Percentiles rank a stretch among this genome's conserved stretches.
Evolutionary conservation across 2,888 invertebrate genomes (phyloP).

Genomic region (Pilophorus perplexus): DNA sequence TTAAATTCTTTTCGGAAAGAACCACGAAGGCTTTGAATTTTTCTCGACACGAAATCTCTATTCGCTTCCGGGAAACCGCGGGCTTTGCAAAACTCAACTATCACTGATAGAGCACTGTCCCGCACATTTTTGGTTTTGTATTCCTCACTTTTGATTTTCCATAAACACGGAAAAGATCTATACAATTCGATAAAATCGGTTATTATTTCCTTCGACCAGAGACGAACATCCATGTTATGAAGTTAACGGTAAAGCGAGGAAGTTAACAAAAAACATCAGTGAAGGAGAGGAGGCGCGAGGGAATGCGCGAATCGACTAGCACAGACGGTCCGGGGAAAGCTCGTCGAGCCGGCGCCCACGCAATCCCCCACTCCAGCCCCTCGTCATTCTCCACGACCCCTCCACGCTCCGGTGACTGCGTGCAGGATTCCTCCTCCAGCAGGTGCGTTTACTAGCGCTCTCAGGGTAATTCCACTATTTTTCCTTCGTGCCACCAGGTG

Average conservation of each 20-base stretch:
- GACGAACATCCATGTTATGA: slow-evolving; percentile 20
- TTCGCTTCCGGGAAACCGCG: slow-evolving; percentile 42
- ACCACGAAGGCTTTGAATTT: slow-evolving; percentile 48
- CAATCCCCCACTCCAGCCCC: background rate
- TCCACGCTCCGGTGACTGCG: too few relatives aligned
- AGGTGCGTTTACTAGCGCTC: too few relatives aligned
- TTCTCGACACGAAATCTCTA: slow-evolving; percentile 43
- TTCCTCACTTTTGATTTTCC: slow-evolving; percentile 49
- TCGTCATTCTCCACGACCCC: too few relatives aligned
- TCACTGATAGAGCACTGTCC: slow-evolving; percentile 45
- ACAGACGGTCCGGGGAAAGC: background rate
- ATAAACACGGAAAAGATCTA: slow-evolving; percentile 47
- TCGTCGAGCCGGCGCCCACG: background rate
- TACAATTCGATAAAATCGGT: slow-evolving; percentile 49
- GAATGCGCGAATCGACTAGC: background rate
- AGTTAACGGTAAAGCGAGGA: background rate
- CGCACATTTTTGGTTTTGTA: slow-evolving; percentile 48
- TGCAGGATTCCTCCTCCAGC: too few relatives aligned
- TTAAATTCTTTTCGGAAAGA: slow-evolving; percentile 49
- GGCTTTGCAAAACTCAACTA: slow-evolving; percentile 46
- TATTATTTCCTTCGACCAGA: slow-evolving; percentile 28
- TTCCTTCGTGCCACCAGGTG: too few relatives aligned
- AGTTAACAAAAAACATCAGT: background rate
- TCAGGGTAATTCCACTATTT: too few relatives aligned
- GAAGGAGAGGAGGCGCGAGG: background rate